Conservation (phyloP, 1,140 invertebrate species). For the Eurosta solidaginis region DNA sequence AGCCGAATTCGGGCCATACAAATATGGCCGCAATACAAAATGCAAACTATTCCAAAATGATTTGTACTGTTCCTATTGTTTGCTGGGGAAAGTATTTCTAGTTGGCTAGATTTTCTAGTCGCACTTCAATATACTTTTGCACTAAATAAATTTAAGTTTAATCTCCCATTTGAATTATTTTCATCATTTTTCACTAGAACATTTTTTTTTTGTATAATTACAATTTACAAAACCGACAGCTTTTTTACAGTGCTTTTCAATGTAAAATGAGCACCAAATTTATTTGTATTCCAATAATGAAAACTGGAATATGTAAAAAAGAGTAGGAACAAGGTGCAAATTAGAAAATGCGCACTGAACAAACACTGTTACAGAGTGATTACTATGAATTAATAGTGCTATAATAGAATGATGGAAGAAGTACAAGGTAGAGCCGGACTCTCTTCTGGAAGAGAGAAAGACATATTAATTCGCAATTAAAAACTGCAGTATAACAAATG, state of each 20-base stretch:
- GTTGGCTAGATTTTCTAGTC: background rate
- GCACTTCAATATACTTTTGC: background rate
- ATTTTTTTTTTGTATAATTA: constrained; percentile 15
- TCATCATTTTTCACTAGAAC: background rate
- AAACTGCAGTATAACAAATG: too few relatives aligned
- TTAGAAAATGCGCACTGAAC: too few relatives aligned
- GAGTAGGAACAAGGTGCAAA: background rate
- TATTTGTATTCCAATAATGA: constrained; percentile 24
- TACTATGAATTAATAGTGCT: too few relatives aligned
- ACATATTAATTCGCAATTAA: too few relatives aligned
- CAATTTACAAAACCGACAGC: constrained; percentile 8
- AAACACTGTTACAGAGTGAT: too few relatives aligned
- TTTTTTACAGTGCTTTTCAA: constrained; percentile 28
- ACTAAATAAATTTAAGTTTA: background rate
- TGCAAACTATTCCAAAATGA: constrained; percentile 1
- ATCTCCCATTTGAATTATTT: background rate
- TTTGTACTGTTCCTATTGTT: constrained; percentile 15
- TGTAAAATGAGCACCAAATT: constrained; percentile 21
- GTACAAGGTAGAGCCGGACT: too few relatives aligned
- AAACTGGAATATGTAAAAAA: background rate
- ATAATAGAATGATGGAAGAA: too few relatives aligned
- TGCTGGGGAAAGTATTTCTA: constrained; percentile 8
- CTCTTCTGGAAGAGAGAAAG: too few relatives aligned
- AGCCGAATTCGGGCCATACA: background rate
- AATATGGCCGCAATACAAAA: constrained; percentile 27